phyloP scores from a whole-genome alignment of 2,797 vertebrate species.

The Enteromius thamalakanensis region DNA sequence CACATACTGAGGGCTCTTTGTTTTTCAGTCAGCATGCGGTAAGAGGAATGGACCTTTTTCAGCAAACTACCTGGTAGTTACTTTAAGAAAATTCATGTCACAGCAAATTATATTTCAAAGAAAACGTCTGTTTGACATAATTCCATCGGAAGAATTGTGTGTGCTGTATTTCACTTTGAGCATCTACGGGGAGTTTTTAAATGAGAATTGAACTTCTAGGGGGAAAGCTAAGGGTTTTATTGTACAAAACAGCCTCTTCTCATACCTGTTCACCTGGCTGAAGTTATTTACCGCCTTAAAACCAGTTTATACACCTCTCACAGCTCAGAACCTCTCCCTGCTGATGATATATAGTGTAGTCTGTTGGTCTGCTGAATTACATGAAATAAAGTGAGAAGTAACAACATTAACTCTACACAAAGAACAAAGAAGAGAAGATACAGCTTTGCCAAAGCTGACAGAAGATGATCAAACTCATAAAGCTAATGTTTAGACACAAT shows the following conservation, averaged over 20 bases:
- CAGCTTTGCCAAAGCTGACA: background rate
- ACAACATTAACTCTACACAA: background rate
- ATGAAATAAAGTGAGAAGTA: background rate
- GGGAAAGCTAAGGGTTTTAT: background rate
- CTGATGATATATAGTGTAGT: conserved; percentile 31
- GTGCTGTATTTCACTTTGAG: background rate
- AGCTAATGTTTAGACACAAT: background rate
- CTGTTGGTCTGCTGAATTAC: background rate
- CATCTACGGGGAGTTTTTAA: background rate
- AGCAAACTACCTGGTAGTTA: background rate
- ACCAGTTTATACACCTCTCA: conserved; percentile 66
- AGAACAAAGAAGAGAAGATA: background rate
- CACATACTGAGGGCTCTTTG: conserved; percentile 18
- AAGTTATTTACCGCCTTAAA: conserved; percentile 63
- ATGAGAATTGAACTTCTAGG: background rate
- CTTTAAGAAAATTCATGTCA: background rate
- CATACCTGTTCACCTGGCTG: conserved; percentile 56
- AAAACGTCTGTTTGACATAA: background rate
- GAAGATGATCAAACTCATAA: background rate
- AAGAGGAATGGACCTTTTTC: background rate
- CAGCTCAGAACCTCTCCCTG: conserved; percentile 34
- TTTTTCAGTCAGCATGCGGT: conserved; percentile 15
- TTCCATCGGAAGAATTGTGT: background rate
- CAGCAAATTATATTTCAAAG: background rate
- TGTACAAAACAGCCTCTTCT: conserved; percentile 19